Conservation (phyloP, 2,888 invertebrate species). For the Formica aserva region DNA sequence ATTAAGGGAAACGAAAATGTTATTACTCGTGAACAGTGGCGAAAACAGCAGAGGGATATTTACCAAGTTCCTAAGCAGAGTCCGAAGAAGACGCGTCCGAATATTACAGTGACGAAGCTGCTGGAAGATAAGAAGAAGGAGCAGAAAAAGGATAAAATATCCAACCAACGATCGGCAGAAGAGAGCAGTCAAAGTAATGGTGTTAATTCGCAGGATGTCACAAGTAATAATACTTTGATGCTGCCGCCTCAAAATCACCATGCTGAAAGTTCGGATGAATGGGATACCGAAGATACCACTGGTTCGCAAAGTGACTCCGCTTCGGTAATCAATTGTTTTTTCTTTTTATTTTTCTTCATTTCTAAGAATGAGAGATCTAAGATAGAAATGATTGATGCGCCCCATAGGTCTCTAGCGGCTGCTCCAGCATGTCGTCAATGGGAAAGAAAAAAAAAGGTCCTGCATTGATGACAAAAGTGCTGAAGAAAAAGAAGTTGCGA, state of each 20-base stretch:
- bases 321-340: slow-evolving; percentile 79
- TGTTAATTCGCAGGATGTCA: slow-evolving; percentile 70
- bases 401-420: slow-evolving; percentile 82
- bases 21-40: slow-evolving; percentile 93
- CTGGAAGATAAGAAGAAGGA: slow-evolving; percentile 79
- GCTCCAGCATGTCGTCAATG: slow-evolving; percentile 84
- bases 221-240: slow-evolving; percentile 77
- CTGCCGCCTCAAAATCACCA: slow-evolving; percentile 77
- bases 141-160: slow-evolving; percentile 73
- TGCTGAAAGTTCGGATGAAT: slow-evolving; percentile 85
- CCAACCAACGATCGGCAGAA: slow-evolving; percentile 57
- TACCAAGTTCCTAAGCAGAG: slow-evolving; percentile 84
- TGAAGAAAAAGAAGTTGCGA: slow-evolving; percentile 87
- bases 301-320: slow-evolving; percentile 86
- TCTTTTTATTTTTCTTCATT: slow-evolving; percentile 11
- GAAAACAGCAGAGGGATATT: slow-evolving; percentile 83
- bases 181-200: slow-evolving; percentile 72
- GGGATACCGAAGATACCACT: slow-evolving; percentile 85
- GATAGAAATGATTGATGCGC: slow-evolving; percentile 26
- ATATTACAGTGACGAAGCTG: slow-evolving; percentile 75
- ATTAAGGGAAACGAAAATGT: slow-evolving; percentile 92
- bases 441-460: slow-evolving; percentile 85
- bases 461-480: slow-evolving; percentile 87
- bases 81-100: slow-evolving; percentile 81
- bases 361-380: not conserved